phyloP scores from a whole-genome alignment of 2,113 vertebrate species.

The Dolichallabes microphthalmus region DNA sequence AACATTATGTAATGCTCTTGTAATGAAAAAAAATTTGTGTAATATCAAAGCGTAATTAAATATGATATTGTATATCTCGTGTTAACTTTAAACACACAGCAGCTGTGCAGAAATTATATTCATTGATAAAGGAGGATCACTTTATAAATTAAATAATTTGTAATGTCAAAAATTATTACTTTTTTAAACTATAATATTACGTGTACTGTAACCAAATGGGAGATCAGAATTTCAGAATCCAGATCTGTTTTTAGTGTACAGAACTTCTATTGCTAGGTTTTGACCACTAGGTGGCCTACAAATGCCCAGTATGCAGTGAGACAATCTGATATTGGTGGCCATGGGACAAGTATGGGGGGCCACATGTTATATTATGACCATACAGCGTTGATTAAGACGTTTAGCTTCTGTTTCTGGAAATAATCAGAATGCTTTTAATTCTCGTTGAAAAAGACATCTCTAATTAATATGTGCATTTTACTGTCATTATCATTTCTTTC shows the following conservation, averaged over 20 bases:
- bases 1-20: neutral
- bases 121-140: neutral
- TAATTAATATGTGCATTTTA: neutral
- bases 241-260: slow-evolving; percentile 32
- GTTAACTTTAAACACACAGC: neutral
- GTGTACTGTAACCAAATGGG: neutral
- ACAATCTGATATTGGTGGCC: neutral
- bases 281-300: slow-evolving; percentile 48
- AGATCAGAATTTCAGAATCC: neutral
- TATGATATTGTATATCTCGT: neutral
- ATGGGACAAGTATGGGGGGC: neutral
- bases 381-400: slow-evolving; percentile 17
- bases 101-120: neutral
- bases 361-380: slow-evolving; percentile 21
- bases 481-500: neutral
- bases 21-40: neutral
- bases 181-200: neutral
- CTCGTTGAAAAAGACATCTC: neutral
- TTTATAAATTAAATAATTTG: neutral
- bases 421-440: neutral
- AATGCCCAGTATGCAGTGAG: slow-evolving; percentile 1
- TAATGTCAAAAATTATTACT: neutral
- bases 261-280: neutral
- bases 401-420: slow-evolving; percentile 20
- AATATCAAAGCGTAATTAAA: neutral